Conservation (phyloP, 2,888 invertebrate species). For the Leptinotarsa rubiginosa region DNA sequence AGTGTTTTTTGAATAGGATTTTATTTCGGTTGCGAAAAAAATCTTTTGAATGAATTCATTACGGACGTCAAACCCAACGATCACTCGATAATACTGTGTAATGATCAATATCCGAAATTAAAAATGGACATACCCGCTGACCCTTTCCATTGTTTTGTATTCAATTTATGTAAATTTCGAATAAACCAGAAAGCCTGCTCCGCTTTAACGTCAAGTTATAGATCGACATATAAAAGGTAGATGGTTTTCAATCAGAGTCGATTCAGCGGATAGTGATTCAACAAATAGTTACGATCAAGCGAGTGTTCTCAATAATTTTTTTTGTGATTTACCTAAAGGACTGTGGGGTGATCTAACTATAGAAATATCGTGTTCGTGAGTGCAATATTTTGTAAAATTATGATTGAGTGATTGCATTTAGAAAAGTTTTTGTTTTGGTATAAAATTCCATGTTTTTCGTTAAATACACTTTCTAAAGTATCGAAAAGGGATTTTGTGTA, state of each 20-base stretch:
- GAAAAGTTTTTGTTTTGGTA: neutral
- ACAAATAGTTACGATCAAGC: constrained; percentile 2
- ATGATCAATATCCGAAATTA: neutral
- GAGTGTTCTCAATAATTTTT: neutral
- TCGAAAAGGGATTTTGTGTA: no score
- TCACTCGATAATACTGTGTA: neutral
- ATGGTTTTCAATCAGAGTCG: neutral
- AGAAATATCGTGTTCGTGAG: constrained; percentile 1
- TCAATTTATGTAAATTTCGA: constrained; percentile 21
- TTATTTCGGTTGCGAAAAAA: no score
- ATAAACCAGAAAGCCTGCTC: neutral
- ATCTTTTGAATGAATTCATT: neutral
- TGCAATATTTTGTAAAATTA: neutral
- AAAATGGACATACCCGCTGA: constrained; percentile 20
- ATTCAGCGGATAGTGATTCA: constrained; percentile 5
- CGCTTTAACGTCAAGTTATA: neutral
- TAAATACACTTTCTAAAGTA: no score
- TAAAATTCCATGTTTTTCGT: no score
- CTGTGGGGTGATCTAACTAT: neutral
- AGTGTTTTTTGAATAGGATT: no score
- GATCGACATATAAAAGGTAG: constrained; percentile 22
- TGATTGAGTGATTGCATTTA: neutral
- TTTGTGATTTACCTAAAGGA: neutral
- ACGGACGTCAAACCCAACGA: constrained; percentile 5
- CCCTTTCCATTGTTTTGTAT: constrained; percentile 26